phyloP scores from a whole-genome alignment of 2,113 vertebrate species.

The Carassius auratus region DNA sequence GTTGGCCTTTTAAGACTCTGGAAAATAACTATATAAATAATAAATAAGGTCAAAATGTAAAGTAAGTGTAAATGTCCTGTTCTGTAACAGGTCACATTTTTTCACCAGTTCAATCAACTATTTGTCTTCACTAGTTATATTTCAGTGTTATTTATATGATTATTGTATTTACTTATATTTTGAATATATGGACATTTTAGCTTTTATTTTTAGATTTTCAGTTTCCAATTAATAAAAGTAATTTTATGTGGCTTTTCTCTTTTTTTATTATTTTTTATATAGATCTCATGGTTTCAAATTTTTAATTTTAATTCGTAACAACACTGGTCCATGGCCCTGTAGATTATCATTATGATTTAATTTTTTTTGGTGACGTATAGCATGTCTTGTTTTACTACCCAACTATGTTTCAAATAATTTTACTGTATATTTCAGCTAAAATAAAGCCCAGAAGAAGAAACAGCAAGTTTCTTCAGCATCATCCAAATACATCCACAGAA shows the following conservation, averaged over 20 bases:
- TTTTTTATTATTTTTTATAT: too few relatives aligned
- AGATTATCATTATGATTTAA: too few relatives aligned
- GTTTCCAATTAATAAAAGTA: too few relatives aligned
- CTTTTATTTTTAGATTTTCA: too few relatives aligned
- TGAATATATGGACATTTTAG: too few relatives aligned
- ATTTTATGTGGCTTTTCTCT: too few relatives aligned
- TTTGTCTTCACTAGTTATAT: neutral
- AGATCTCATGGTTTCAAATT: too few relatives aligned
- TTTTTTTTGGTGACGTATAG: neutral
- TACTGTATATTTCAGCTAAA: neutral
- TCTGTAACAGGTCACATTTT: neutral
- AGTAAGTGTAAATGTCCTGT: neutral
- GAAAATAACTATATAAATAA: neutral
- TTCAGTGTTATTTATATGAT: neutral
- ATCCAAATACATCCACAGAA: neutral
- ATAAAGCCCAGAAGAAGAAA: conserved; percentile 20
- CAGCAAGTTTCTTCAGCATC: neutral
- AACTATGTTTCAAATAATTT: neutral
- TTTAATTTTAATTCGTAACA: too few relatives aligned
- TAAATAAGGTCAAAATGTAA: neutral
- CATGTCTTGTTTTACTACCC: neutral
- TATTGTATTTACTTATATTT: neutral
- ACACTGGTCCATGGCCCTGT: too few relatives aligned
- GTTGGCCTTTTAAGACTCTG: neutral
- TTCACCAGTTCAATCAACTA: neutral